phyloP scores from a whole-genome alignment of 35 echinoderm and acorn worm species.

The Patiria miniata region DNA sequence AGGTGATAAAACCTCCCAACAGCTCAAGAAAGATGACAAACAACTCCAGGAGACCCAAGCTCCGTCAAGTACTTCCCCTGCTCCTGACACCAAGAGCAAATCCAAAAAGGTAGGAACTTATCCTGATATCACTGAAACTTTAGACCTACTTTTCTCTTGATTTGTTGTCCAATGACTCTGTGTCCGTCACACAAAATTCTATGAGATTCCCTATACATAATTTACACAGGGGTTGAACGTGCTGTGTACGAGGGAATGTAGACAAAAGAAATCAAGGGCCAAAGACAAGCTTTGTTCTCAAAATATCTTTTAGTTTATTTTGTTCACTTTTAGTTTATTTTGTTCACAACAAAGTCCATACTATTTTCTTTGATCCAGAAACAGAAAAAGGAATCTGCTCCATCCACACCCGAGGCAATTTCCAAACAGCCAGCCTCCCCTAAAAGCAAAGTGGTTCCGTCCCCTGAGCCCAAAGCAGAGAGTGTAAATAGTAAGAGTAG shows the following conservation, averaged over 20 bases:
- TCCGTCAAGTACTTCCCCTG: neutral
- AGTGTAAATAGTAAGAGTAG: neutral
- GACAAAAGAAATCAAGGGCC: too few species aligned
- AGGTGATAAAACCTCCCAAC: neutral
- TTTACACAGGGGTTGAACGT: too few species aligned
- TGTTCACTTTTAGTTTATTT: neutral
- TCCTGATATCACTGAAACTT: too few species aligned
- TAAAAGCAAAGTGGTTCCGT: neutral
- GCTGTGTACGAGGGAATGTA: too few species aligned
- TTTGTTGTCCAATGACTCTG: too few species aligned
- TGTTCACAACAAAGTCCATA: neutral
- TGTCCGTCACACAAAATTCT: too few species aligned
- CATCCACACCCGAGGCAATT: neutral
- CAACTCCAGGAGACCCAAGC: neutral
- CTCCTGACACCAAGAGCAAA: neutral
- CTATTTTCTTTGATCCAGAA: neutral
- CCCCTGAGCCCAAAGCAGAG: neutral
- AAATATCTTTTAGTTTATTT: too few species aligned
- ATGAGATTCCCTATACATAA: too few species aligned
- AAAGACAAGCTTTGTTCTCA: too few species aligned
- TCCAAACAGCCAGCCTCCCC: constrained; percentile 3
- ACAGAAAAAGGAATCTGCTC: neutral
- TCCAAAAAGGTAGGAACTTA: neutral
- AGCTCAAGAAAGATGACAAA: neutral
- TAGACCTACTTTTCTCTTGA: too few species aligned